These are phyloP conservation scores for Notospermus geniculatus DNA, from an alignment of 1,140 invertebrate genomes.

Conservation along the genomic window DNA sequence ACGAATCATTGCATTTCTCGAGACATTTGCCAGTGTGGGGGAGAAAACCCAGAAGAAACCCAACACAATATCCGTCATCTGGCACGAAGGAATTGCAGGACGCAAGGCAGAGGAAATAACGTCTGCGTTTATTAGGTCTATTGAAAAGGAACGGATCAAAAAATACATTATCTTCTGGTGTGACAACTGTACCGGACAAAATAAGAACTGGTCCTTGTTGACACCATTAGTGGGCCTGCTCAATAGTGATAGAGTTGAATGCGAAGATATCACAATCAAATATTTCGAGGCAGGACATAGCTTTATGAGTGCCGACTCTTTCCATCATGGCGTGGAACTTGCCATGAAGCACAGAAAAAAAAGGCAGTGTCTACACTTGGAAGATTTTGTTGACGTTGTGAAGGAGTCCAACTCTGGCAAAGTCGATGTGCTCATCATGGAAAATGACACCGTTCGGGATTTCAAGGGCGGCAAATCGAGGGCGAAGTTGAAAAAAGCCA, in stretches of 20 bases:
- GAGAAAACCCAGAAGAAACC: background rate
- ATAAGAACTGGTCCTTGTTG: background rate
- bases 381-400: background rate
- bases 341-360: background rate
- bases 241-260: background rate
- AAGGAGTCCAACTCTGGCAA: background rate
- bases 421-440: background rate
- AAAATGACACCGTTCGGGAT: background rate
- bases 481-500: background rate
- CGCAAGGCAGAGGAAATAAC: background rate
- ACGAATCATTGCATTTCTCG: background rate
- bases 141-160: background rate
- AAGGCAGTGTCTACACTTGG: background rate
- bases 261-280: background rate
- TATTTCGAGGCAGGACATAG: background rate
- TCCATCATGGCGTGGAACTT: background rate
- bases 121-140: background rate
- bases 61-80: background rate
- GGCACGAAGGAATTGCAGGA: background rate
- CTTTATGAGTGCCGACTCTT: background rate
- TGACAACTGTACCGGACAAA: background rate
- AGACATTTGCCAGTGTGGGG: background rate
- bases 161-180: background rate
- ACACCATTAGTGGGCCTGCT: background rate
- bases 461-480: background rate